These are phyloP conservation scores for Drosophila teissieri DNA, from an alignment of 1,140 invertebrate genomes.

Conservation along the genomic window DNA sequence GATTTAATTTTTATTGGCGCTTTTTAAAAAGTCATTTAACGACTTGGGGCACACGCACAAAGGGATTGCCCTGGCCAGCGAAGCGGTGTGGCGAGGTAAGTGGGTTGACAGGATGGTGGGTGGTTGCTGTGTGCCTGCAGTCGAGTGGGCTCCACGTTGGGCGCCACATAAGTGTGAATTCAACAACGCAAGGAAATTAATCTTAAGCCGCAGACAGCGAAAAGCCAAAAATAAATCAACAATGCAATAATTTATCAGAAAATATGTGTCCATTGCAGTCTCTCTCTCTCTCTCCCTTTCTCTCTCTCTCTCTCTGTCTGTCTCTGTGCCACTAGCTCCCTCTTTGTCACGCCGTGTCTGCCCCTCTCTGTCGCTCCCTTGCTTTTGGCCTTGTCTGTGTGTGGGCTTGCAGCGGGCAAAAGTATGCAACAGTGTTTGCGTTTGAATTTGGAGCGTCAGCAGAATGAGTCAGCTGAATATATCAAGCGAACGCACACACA, in stretches of 20 bases:
- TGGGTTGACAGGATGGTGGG: background rate
- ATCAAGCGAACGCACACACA: slow-evolving; percentile 52
- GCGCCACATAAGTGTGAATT: slow-evolving; percentile 72
- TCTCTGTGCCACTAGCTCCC: background rate
- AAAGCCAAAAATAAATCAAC: slow-evolving; percentile 84
- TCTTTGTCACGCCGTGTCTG: background rate
- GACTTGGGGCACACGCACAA: slow-evolving; percentile 29
- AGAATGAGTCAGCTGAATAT: slow-evolving; percentile 81
- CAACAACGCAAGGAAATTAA: slow-evolving; percentile 83
- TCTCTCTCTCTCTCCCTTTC: slow-evolving; percentile 19
- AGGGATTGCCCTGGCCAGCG: background rate
- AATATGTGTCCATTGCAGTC: slow-evolving; percentile 80
- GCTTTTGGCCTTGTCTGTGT: background rate
- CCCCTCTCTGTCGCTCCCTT: background rate
- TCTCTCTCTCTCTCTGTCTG: background rate
- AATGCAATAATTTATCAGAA: slow-evolving; percentile 84
- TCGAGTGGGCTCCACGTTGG: slow-evolving; percentile 7
- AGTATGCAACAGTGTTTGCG: slow-evolving; percentile 82
- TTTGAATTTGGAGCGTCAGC: slow-evolving; percentile 82
- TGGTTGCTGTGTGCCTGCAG: background rate
- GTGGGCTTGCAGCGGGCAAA: slow-evolving; percentile 41
- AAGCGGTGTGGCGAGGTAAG: background rate
- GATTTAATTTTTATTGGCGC: slow-evolving; percentile 82
- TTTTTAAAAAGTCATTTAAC: slow-evolving; percentile 81
- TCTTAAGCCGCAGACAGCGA: slow-evolving; percentile 83